phyloP scores from a whole-genome alignment of 30 jellyfish, hydroid and myxozoan species.

The Cassiopea andromeda region DNA sequence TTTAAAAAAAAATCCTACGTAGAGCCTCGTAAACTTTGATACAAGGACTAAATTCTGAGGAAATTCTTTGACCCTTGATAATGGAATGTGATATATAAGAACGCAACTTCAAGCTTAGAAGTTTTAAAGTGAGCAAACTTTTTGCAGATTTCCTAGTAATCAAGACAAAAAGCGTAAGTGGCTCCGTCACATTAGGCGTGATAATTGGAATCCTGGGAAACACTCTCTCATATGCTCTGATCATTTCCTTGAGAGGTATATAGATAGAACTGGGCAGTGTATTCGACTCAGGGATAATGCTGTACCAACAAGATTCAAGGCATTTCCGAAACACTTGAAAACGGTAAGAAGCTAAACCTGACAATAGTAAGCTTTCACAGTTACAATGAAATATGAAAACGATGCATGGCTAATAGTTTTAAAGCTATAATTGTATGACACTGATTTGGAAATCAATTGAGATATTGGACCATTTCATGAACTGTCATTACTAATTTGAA shows the following conservation, averaged over 20 bases:
- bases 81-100: not conserved
- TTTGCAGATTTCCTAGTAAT: conserved; percentile 26
- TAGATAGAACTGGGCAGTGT: conserved; percentile 12
- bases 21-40: not conserved
- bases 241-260: not conserved
- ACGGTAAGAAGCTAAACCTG: conserved; percentile 19
- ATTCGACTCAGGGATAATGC: conserved; percentile 1
- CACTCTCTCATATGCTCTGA: conserved; percentile 27
- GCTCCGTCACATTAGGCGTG: conserved; percentile 8
- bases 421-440: not conserved
- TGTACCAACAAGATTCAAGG: conserved; percentile 45
- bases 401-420: not conserved
- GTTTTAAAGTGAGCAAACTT: not conserved
- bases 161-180: conserved; percentile 4
- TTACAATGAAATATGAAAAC: not conserved
- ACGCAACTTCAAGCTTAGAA: not conserved
- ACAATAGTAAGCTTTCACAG: not conserved
- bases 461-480: not conserved
- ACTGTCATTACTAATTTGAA: not conserved
- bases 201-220: conserved; percentile 27
- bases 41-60: not conserved
- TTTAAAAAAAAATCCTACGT: not conserved
- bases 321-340: conserved; percentile 37
- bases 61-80: not conserved
- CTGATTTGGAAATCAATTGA: not conserved